Conservation (phyloP, 2,888 invertebrate genomes). For the Hermaeophaga mercurialis region DNA sequence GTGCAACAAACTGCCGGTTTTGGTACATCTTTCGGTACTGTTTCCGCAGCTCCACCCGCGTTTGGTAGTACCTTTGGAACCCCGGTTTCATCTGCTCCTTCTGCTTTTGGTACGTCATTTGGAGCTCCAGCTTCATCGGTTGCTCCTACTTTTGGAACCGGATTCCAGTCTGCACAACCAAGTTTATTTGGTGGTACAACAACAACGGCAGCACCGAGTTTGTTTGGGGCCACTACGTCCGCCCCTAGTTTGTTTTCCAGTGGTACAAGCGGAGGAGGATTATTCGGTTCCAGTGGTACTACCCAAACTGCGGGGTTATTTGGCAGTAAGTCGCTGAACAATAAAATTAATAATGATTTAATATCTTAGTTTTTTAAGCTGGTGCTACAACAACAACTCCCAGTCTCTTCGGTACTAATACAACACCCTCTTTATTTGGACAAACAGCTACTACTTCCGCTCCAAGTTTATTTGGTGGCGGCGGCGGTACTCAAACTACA, state of each 20-base stretch:
- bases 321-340: too few species aligned
- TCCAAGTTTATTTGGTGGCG: conserved; percentile 45
- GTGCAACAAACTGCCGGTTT: conserved; percentile 30
- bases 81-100: conserved; percentile 22
- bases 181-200: conserved; percentile 61
- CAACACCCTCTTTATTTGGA: conserved; percentile 55
- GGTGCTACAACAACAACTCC: conserved; percentile 34
- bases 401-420: conserved; percentile 40
- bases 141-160: conserved; percentile 39
- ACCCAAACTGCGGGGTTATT: conserved; percentile 55
- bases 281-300: conserved; percentile 47
- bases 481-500: conserved; percentile 18
- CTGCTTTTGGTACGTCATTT: conserved; percentile 41
- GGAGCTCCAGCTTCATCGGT: conserved; percentile 48
- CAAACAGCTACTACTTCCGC: conserved; percentile 40
- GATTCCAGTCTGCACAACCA: conserved; percentile 46
- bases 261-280: conserved; percentile 36
- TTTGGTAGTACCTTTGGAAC: conserved; percentile 55
- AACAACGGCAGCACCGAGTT: conserved; percentile 31
- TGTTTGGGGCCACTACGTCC: conserved; percentile 45
- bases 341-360: too few species aligned
- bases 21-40: conserved; percentile 39
- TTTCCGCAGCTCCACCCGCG: conserved; percentile 48
- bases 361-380: conserved; percentile 15
- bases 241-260: conserved; percentile 44